Evolutionary conservation across 2,797 vertebrate genomes (phyloP), one percentile per base, ranked within the genome.

Genomic region (Psittacula derbiana): DNA sequence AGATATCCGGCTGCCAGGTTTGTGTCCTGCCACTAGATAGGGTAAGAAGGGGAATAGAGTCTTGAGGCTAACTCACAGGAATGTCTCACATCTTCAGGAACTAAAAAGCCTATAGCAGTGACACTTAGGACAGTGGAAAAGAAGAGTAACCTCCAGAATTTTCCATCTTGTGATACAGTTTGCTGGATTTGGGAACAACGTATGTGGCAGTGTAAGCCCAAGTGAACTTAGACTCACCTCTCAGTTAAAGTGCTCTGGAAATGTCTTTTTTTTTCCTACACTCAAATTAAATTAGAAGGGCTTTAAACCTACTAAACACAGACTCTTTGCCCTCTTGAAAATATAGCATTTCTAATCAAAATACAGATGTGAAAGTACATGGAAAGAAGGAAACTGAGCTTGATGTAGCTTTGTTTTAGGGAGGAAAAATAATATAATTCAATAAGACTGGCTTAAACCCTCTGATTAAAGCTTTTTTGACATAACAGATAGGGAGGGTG

Each of bases 381-480:
- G 58, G 81, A 81, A 97, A 94, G 84, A 96, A 90, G 72, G 75
- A 95, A 85, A 81, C 92, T 60, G 94, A 97, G 95, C 86, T 80
- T 89, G 76, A 92, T 92, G 69, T 96, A 88, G 78, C 86, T 96
- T 93, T 94, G 57, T 83, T 95, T 97, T 91, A 92, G 75, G 73
- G 28, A 86, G 70, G 80, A 91, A 81, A 78, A 92, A 78, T 28
- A 94, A 81, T 96, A 78, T 98, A 97, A 98, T 97, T 97, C 90
- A 97, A 94, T 94, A 94, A 94, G 90, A 96, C 83, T 91, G 81
- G 73, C 84, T 79, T 38, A 95, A 94, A 69, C 78, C 43, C 86
- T 97, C 91, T 98, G 97, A 98, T 98, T 97, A 98, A 97, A 98
- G 96, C 94, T 82, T 95, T 97, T 97, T 90, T 17, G 53, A 94